Conservation (phyloP, 2,888 invertebrate genomes). For the Euzophera pinguis region DNA sequence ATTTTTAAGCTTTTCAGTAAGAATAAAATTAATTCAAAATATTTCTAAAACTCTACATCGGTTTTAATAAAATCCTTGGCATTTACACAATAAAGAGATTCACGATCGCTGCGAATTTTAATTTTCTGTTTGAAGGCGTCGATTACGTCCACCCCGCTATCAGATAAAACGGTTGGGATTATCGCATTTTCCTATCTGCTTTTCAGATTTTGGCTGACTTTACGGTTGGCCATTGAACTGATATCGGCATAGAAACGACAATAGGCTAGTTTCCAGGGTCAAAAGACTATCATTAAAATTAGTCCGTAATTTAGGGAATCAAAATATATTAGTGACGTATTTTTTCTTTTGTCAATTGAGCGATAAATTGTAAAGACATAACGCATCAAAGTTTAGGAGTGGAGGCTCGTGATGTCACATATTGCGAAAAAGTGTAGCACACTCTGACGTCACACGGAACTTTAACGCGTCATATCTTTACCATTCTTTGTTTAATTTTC, state of each 20-base stretch:
- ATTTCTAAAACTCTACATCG: conserved; percentile 7
- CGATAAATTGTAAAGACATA: no score
- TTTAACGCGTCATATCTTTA: no score
- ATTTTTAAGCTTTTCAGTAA: background rate
- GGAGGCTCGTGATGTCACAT: no score
- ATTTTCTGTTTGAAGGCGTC: conserved; percentile 40
- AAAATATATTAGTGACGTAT: no score
- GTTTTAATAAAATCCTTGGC: conserved; percentile 31
- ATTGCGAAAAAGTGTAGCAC: no score
- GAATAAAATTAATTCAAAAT: background rate
- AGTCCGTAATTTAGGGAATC: no score
- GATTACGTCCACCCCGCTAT: conserved; percentile 26
- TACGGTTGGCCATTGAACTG: background rate
- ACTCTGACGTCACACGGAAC: no score
- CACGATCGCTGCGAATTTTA: conserved; percentile 38
- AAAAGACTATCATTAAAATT: no score
- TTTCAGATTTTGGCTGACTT: conserved; percentile 15
- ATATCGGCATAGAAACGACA: background rate
- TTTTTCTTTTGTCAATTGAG: no score
- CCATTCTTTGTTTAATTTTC: no score
- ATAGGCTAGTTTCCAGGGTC: background rate
- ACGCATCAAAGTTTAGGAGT: no score
- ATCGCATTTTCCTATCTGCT: conserved; percentile 28
- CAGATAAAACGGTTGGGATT: conserved; percentile 30
- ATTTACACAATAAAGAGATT: conserved; percentile 51